phyloP scores from a whole-genome alignment of 92 coral and sea anemone genomes.

The Paramuricea clavata region DNA sequence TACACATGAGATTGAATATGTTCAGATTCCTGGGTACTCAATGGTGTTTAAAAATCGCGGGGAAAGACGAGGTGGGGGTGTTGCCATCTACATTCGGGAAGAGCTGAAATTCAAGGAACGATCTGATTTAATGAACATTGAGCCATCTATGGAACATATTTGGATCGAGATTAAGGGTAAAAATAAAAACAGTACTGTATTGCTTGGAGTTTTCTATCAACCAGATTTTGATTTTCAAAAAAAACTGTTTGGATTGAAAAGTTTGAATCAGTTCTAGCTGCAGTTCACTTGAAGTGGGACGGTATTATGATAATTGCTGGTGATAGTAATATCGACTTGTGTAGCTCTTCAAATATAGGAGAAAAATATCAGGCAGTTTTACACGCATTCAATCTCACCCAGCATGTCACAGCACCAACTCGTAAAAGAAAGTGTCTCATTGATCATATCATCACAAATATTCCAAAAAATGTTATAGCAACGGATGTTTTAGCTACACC shows the following conservation, averaged over 20 bases:
- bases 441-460: no score
- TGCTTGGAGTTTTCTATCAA: slow-evolving; percentile 22
- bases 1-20: neutral
- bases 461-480: neutral
- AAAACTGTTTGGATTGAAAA: slow-evolving; percentile 8
- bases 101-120: neutral
- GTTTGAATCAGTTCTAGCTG: neutral
- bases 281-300: neutral
- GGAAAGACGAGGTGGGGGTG: slow-evolving; percentile 27
- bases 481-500: neutral
- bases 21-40: slow-evolving; percentile 14
- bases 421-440: no score
- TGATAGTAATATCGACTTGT: no score
- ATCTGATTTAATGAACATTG: neutral
- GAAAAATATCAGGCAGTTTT: no score
- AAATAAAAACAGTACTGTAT: slow-evolving; percentile 19
- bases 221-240: neutral
- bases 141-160: slow-evolving; percentile 24
- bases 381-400: no score
- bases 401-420: no score
- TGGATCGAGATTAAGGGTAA: slow-evolving; percentile 32
- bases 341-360: no score
- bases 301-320: no score
- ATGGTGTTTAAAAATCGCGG: slow-evolving; percentile 30
- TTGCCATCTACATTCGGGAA: neutral